Evolutionary conservation across 1,140 invertebrate species (phyloP).

Genomic region (Cotesia chilonis): DNA sequence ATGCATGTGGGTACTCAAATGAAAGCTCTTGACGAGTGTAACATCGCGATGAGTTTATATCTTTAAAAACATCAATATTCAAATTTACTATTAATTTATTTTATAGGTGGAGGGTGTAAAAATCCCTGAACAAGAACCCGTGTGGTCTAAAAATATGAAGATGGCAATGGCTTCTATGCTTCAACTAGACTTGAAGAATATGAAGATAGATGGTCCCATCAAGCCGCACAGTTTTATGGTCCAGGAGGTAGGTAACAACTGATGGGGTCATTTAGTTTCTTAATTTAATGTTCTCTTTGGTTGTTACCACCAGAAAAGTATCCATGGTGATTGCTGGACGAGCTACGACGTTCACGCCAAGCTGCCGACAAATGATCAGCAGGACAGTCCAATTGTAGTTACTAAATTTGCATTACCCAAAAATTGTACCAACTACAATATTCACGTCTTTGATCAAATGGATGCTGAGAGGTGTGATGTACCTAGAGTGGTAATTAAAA

Average conservation of each 20-base stretch:
- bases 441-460: slow-evolving; percentile 40
- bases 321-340: slow-evolving; percentile 55
- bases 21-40: too few relatives aligned
- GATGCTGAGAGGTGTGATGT: slow-evolving; percentile 43
- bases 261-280: slow-evolving; percentile 58
- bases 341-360: slow-evolving; percentile 48
- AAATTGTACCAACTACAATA: slow-evolving; percentile 47
- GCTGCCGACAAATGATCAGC: background rate
- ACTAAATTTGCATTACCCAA: slow-evolving; percentile 48
- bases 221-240: slow-evolving; percentile 47
- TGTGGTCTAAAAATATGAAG: slow-evolving; percentile 59
- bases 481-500: slow-evolving; percentile 40
- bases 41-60: too few relatives aligned
- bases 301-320: slow-evolving; percentile 65
- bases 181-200: slow-evolving; percentile 50
- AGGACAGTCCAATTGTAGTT: slow-evolving; percentile 39
- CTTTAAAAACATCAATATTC: background rate
- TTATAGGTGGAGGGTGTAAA: slow-evolving; percentile 50
- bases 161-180: slow-evolving; percentile 55
- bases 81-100: background rate
- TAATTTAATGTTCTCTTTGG: slow-evolving; percentile 65
- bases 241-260: slow-evolving; percentile 64
- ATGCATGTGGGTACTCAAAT: too few relatives aligned
- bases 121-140: slow-evolving; percentile 44
- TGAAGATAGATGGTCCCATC: slow-evolving; percentile 39